Percentiles rank a stretch among this genome's conserved stretches.
These are phyloP conservation scores for Lydus trimaculatus DNA, from an alignment of 2,888 invertebrate species.

Conservation along the genomic window DNA sequence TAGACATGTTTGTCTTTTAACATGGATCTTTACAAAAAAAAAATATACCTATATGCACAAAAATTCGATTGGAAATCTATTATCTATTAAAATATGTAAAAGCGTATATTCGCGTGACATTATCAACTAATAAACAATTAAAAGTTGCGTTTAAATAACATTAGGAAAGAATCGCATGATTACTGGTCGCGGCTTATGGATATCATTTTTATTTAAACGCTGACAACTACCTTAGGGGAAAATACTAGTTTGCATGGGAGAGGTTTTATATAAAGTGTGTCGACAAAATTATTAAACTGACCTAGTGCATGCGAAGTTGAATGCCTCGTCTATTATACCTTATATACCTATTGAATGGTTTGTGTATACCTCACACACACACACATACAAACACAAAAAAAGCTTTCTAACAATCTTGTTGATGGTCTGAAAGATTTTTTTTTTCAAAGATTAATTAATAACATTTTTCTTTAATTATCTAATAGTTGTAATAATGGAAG, in stretches of 20 bases:
- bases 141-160: slow-evolving; percentile 12
- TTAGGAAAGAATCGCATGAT: slow-evolving; percentile 26
- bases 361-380: neutral
- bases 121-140: slow-evolving; percentile 18
- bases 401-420: slow-evolving; percentile 22
- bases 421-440: slow-evolving; percentile 21
- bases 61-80: neutral
- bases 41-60: no score
- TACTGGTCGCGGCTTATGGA: slow-evolving; percentile 22
- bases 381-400: slow-evolving; percentile 10
- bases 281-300: slow-evolving; percentile 33
- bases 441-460: slow-evolving; percentile 22
- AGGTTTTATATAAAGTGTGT: slow-evolving; percentile 31
- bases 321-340: slow-evolving; percentile 31
- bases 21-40: neutral
- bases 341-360: slow-evolving; percentile 24
- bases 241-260: slow-evolving; percentile 31
- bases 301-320: slow-evolving; percentile 33
- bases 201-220: slow-evolving; percentile 26
- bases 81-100: neutral
- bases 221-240: slow-evolving; percentile 29
- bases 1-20: neutral
- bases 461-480: slow-evolving; percentile 22
- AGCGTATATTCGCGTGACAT: neutral
- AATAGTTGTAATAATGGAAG: slow-evolving; percentile 15